phyloP scores from a whole-genome alignment of 1,140 invertebrate genomes.

The Propsilocerus akamusi region DNA sequence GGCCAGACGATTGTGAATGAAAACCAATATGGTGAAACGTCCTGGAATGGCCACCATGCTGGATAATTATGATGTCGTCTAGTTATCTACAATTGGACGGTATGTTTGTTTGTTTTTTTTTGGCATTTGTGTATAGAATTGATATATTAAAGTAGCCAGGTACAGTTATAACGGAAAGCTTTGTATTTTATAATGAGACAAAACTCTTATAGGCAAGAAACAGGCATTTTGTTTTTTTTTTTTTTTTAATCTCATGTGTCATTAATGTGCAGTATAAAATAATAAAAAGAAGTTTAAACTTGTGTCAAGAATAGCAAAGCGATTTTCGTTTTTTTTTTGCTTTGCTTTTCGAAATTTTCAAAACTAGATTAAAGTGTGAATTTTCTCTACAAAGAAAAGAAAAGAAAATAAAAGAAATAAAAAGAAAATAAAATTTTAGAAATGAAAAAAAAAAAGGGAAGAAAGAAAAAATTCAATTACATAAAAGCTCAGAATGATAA shows the following conservation, averaged over 20 bases:
- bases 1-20: conserved; percentile 14
- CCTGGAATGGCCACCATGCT: conserved; percentile 31
- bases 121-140: not conserved
- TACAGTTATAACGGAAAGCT: not conserved
- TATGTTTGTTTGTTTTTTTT: conserved; percentile 6
- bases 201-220: conserved; percentile 3
- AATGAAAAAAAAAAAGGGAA: not conserved
- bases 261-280: conserved; percentile 5
- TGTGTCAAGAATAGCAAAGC: not conserved
- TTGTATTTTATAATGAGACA: not conserved
- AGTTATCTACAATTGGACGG: not conserved
- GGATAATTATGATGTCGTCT: conserved; percentile 13
- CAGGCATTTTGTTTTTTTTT: conserved; percentile 10
- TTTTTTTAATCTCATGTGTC: conserved; percentile 1
- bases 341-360: not conserved
- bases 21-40: conserved; percentile 32
- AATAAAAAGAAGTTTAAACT: not conserved
- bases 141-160: not conserved
- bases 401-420: not conserved
- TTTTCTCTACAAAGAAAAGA: not conserved
- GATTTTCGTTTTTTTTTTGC: not conserved
- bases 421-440: not conserved
- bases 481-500: not conserved
- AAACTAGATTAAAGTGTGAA: not conserved
- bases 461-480: not conserved